Evolutionary conservation across 1,140 invertebrate genomes (phyloP), one percentile per base, ranked within the genome.

Genomic region (Cheumatopsyche charites): DNA sequence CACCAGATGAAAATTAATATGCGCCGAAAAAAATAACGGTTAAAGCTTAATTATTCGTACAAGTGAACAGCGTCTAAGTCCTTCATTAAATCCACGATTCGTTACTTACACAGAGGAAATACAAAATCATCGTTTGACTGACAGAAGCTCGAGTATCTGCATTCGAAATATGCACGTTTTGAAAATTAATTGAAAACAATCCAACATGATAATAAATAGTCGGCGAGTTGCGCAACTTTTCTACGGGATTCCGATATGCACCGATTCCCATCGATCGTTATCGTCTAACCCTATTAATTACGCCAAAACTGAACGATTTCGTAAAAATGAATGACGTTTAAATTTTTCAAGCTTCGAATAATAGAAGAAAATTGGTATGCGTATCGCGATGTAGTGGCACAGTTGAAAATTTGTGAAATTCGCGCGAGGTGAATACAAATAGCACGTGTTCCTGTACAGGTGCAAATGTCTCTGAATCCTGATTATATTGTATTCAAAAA

Each of bases 381-480:
- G 43, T 47, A 47, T 47, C 29, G 29, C 29, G 29, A 36, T 36
- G 3, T 36, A 4, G 29, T 36, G n/a, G 43, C 11, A 47, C 43
- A 15, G 55, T 25, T 58, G 19, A 58, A 58, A 58, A 58, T 58
- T 58, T 23, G 21, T 23, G 7, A 58, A 23, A 58, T 58, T 13
- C 11, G 19, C 55, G 25, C 21, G 47, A 19, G 21, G 1, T n/a
- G 55, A 17, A 58, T 58, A 58, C 23, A n/a, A 58, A 58, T 58
- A 25, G 2, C 7, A 12, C 23, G 21, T 12, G 21, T 12, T 25
- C 19, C 21, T 58, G 21, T 58, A 58, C 55, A 58, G 55, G 55
- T 58, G 55, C 19, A 15, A 36, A 36, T 36, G 3, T 3, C 9
- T 36, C 3, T 36, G 29, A 36, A 4, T 4, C 29, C 3, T 36